Evolutionary conservation across 1,140 invertebrate species (phyloP), one percentile per base, ranked within the genome.

Genomic region (Drosophila setifemur): DNA sequence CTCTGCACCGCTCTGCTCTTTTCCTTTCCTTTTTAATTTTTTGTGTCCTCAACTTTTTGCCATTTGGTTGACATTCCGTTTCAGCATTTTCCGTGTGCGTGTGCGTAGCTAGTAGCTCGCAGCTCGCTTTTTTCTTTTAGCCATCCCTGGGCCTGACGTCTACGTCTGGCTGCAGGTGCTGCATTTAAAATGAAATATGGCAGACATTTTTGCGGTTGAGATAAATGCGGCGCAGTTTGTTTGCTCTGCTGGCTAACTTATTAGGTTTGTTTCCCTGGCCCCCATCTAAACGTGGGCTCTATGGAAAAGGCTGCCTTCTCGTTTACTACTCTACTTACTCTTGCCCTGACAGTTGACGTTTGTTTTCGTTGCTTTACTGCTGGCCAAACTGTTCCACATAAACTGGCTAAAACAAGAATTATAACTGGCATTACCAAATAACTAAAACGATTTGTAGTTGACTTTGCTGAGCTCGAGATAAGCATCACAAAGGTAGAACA

Each of bases 31-130:
- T 11, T 37, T 49, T 31, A 8, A 40, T 54, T 47, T 75, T 58
- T 48, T 73, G 47, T 42, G 42, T 47, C 43, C 49, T 12, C 16
- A 71, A 70, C 74, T 79, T 79, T 58, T 35, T 61, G 42, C 29
- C 75, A n/a, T n/a, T n/a, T n/a, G n/a, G 79, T 79, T 85, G 79
- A 86, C 81, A 86, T 85, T 85, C 81, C 70, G 71, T 79, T 86
- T 75, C 57, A 85, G 48, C 66, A 35, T 75, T 74, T 71, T 45
- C 49, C 37, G 48, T 67, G 49, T 35, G 26, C 35, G 26, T 25
- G 49, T 52, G 39, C 57, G 53, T 68, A 26, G n/a, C n/a, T n/a
- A n/a, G n/a, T n/a, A n/a, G n/a, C n/a, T n/a, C 29, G 16, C 57
- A 53, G 37, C 40, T 63, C 39, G 7, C 37, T 33, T 33, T 47